Evolutionary conservation across 2,113 vertebrate species (phyloP), one percentile per base, ranked within the genome.

Genomic region (Thryonomys swinderianus): DNA sequence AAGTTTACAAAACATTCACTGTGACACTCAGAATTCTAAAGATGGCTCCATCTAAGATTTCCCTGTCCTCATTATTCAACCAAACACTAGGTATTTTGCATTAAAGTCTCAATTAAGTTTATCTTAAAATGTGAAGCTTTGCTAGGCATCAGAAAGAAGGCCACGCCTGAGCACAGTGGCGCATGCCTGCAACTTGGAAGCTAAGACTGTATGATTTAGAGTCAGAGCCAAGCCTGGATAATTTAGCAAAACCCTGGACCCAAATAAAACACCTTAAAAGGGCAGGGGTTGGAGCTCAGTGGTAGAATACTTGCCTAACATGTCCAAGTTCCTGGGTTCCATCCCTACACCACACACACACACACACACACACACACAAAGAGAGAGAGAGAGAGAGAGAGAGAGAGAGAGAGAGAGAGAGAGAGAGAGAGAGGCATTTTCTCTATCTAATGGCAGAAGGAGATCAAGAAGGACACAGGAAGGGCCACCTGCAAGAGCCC

Each of bases 111-210:
- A 78, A 62, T 9, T 95, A 55, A 78, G 53, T 17, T 86, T 27
- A 89, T 11, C 37, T 61, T 84, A 94, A 93, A 88, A 57, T 51
- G 83, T 25, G 20, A n/a, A 93, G 25, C 61, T 84, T 9, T 40
- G 27, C 30, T 21, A 40, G 32, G 82, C 32, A 48, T 30, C 30
- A 30, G 42, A 48, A 45, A 30, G 25, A 40, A 74, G 25, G 17
- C 40, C 42, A 30, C 45, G 25, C 40, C 30, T 30, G 27, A 76
- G 73, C 40, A 27, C 23, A 16, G 42, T 32, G 5, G 13, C 17
- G 6, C 25, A 48, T 30, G 42, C 42, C 42, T 48, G 42, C 30
- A 76, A 76, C 73, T 76, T 45, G 13, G 27, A 32, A 27, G 25
- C 25, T 48, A 13, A 76, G 42, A 48, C 1, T 76, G 25, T 48